A percentile compares a stretch with the other conserved stretches of the same genome.
phyloP scores from a whole-genome alignment of 2,797 vertebrate species.

The Furcifer pardalis region DNA sequence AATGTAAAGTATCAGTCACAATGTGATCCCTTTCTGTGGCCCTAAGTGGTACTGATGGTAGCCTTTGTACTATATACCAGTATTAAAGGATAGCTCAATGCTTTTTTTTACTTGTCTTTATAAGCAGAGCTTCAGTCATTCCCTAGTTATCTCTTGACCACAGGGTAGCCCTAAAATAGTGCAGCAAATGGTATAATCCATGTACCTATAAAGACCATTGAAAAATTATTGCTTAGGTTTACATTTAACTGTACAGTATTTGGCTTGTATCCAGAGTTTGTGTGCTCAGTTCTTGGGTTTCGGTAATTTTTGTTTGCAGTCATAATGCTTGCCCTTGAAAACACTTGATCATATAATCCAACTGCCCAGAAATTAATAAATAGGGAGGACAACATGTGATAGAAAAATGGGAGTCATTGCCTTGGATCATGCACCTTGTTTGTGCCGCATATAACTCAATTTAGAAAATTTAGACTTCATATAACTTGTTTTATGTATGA shows the following conservation, averaged over 20 bases:
- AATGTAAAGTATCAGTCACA: background rate
- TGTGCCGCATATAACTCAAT: background rate
- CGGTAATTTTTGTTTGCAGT: background rate
- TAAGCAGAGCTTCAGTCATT: background rate
- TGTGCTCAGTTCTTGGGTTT: background rate
- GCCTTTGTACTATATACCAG: background rate
- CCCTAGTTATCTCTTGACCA: background rate
- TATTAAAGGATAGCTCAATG: background rate
- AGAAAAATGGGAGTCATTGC: too few species aligned
- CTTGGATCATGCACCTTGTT: background rate
- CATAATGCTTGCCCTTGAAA: background rate
- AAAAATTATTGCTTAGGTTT: too few species aligned
- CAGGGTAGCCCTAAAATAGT: background rate
- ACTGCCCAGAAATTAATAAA: background rate
- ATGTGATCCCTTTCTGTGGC: background rate
- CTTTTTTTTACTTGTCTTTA: background rate
- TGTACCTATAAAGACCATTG: too few species aligned
- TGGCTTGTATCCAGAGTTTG: background rate
- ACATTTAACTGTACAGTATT: background rate
- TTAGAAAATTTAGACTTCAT: conserved; percentile 25
- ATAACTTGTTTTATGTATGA: background rate
- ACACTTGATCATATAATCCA: background rate
- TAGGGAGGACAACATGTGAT: background rate
- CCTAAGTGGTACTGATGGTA: too few species aligned
- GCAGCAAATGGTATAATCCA: background rate